These are phyloP conservation scores for Lampris incognitus DNA, from an alignment of 2,113 vertebrate genomes.

Conservation along the genomic window DNA sequence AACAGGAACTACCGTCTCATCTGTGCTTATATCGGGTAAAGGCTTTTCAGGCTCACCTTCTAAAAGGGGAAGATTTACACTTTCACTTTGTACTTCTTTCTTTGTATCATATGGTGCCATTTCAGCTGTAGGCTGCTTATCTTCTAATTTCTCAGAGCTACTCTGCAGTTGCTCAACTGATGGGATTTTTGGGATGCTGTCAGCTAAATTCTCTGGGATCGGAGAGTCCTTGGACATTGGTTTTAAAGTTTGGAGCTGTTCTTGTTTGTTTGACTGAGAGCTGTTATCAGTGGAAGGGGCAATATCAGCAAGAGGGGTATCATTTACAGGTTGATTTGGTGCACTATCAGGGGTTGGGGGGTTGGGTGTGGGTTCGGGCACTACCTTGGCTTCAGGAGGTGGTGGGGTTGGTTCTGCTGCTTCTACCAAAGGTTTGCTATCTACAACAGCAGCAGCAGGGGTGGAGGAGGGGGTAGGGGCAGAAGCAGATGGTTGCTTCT, in stretches of 20 bases:
- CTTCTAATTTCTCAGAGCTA: conserved; percentile 12
- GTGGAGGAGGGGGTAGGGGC: conserved; percentile 48
- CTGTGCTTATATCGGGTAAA: conserved; percentile 43
- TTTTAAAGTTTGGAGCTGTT: conserved; percentile 24
- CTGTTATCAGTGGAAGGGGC: conserved; percentile 65
- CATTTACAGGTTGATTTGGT: conserved; percentile 39
- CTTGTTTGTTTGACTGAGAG: conserved; percentile 57
- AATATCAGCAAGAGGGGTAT: conserved; percentile 53
- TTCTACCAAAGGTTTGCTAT: conserved; percentile 76
- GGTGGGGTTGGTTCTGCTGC: conserved; percentile 62
- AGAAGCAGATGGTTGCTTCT: conserved; percentile 75
- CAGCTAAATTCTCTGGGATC: conserved; percentile 45
- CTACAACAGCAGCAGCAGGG: conserved; percentile 70
- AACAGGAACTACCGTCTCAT: conserved; percentile 39
- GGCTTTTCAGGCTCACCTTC: conserved; percentile 44
- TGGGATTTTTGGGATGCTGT: conserved; percentile 6
- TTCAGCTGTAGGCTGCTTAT: conserved; percentile 12
- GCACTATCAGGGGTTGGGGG: conserved; percentile 34
- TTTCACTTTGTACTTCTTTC: conserved; percentile 19
- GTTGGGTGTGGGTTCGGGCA: conserved; percentile 39
- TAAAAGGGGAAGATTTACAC: conserved; percentile 24
- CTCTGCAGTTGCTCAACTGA: conserved; percentile 1
- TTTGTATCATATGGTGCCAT: conserved; percentile 29
- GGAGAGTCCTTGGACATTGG: conserved; percentile 3
- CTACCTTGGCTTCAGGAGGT: conserved; percentile 76